phyloP scores from a whole-genome alignment of 2,797 vertebrate species.

The Xiphophorus birchmanni region DNA sequence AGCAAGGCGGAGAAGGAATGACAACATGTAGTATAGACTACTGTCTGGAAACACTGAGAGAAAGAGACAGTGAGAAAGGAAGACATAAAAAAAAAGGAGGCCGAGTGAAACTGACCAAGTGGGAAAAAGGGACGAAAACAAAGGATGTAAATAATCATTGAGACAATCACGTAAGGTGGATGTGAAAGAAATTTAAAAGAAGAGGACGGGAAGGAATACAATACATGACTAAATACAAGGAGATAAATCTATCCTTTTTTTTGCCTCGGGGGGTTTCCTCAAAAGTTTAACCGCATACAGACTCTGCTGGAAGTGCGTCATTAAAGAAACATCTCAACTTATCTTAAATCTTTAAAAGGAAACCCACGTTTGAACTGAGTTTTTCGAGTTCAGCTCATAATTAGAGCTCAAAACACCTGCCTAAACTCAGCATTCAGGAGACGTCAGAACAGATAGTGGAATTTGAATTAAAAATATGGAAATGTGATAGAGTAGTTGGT shows the following conservation, averaged over 20 bases:
- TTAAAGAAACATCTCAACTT: conserved; percentile 17
- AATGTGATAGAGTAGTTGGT: not conserved
- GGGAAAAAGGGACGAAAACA: conserved; percentile 22
- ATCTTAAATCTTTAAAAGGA: conserved; percentile 9
- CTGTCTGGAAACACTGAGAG: conserved; percentile 53
- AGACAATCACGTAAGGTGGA: conserved; percentile 24
- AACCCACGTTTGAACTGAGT: not conserved
- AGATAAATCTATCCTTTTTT: conserved; percentile 20
- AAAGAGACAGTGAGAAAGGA: conserved; percentile 26
- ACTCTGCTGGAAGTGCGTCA: conserved; percentile 30
- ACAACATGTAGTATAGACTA: conserved; percentile 68
- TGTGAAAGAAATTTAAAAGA: conserved; percentile 11
- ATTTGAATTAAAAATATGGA: not conserved
- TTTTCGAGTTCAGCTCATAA: not conserved
- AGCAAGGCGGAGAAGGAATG: conserved; percentile 55
- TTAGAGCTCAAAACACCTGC: not conserved
- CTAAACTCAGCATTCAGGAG: too few relatives aligned
- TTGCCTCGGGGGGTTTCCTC: conserved; percentile 40
- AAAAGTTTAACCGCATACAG: conserved; percentile 41
- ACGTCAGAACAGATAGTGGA: too few relatives aligned
- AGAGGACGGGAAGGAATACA: not conserved
- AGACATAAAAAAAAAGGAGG: conserved; percentile 21
- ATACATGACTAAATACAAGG: conserved; percentile 51
- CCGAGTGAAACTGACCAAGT: conserved; percentile 30
- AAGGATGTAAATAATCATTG: conserved; percentile 22